phyloP scores from a whole-genome alignment of 2,797 vertebrate species.

The Brotula barbata region DNA sequence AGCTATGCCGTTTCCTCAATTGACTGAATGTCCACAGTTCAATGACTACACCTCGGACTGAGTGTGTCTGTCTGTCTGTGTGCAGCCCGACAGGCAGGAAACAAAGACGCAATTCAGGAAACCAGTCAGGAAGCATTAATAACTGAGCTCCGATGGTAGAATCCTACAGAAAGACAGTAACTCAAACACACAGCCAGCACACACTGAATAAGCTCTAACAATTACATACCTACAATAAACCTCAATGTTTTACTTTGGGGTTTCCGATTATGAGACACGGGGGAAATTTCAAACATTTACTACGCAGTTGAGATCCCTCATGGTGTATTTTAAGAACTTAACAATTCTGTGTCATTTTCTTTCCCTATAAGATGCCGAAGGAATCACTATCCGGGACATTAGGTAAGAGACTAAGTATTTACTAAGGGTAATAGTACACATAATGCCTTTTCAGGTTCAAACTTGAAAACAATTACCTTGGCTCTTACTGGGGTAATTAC shows the following conservation, averaged over 20 bases:
- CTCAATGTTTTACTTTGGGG: not conserved
- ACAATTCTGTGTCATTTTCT: no score
- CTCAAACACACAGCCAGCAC: not conserved
- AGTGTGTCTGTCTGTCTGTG: no score
- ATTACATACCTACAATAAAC: not conserved
- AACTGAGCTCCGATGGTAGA: constrained; percentile 12
- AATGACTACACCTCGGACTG: not conserved
- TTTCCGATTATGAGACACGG: not conserved
- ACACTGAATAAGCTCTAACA: not conserved
- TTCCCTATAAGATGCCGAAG: not conserved
- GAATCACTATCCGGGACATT: constrained; percentile 23
- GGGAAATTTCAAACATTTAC: not conserved
- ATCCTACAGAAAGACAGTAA: constrained; percentile 1
- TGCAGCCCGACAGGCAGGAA: constrained; percentile 7
- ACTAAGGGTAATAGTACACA: constrained; percentile 12
- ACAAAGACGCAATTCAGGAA: constrained; percentile 49
- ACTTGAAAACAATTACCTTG: constrained; percentile 60
- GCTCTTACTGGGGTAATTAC: constrained; percentile 53
- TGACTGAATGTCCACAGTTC: not conserved
- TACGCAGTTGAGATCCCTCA: not conserved
- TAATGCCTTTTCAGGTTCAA: constrained; percentile 50
- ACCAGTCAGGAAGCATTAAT: constrained; percentile 18
- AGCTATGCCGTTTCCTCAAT: constrained; percentile 60
- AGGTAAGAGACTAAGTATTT: constrained; percentile 31
- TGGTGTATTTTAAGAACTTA: not conserved